A percentile compares a stretch with the other conserved stretches of the same genome.
phyloP scores from a whole-genome alignment of 2,888 invertebrate genomes.

The Ommatoiulus sabulosus region DNA sequence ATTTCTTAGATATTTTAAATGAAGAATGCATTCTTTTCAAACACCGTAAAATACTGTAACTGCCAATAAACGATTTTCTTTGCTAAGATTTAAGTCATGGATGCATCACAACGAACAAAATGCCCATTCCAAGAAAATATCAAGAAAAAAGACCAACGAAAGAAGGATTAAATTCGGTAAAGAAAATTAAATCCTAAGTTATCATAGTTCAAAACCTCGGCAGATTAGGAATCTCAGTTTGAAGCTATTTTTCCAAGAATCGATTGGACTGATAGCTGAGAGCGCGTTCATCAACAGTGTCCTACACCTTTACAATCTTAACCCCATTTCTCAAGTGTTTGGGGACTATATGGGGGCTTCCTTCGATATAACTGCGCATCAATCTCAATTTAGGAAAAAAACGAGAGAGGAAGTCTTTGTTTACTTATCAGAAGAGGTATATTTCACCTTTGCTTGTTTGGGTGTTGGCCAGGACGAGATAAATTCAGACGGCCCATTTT shows the following conservation, averaged over 20 bases:
- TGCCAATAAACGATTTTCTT: neutral
- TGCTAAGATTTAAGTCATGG: neutral
- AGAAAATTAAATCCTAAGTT: neutral
- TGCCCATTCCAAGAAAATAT: neutral
- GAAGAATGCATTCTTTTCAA: neutral
- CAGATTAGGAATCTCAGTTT: neutral
- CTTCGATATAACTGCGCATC: neutral
- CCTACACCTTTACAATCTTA: conserved; percentile 6
- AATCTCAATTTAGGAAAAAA: conserved; percentile 24
- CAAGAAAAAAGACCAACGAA: neutral
- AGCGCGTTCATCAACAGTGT: neutral
- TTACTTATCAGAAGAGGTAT: neutral
- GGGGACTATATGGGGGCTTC: neutral
- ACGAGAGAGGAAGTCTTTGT: conserved; percentile 16
- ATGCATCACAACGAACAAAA: neutral
- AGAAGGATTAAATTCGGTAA: neutral
- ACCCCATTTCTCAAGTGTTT: conserved; percentile 30
- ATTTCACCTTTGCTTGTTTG: conserved; percentile 13
- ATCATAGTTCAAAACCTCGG: neutral
- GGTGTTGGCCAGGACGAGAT: neutral
- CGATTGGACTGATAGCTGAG: neutral
- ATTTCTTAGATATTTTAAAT: neutral
- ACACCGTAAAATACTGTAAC: neutral
- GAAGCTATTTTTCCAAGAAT: neutral
- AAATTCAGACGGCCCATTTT: neutral